Evolutionary conservation across 2,113 vertebrate genomes (phyloP).

Genomic region (Osmerus eperlanus): DNA sequence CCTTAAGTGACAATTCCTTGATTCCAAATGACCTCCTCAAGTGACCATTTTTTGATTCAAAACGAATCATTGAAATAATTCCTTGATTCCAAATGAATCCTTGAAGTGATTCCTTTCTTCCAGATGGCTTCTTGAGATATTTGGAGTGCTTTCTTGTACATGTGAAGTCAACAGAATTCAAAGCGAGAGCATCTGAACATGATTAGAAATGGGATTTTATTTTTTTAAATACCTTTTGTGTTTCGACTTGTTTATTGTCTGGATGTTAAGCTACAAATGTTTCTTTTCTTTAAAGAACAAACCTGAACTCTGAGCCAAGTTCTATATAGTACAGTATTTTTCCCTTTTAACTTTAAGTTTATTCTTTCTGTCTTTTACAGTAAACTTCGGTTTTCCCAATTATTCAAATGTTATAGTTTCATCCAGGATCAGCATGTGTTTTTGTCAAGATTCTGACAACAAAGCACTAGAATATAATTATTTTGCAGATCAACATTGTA

Average conservation of each 20-base stretch:
- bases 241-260: not conserved
- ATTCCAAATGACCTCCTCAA: no score
- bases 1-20: no score
- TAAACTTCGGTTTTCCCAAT: not conserved
- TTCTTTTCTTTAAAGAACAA: conserved; percentile 2
- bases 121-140: not conserved
- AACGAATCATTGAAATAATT: no score
- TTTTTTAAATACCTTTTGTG: not conserved
- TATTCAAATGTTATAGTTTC: not conserved
- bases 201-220: not conserved
- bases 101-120: no score
- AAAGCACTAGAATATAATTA: conserved; percentile 25
- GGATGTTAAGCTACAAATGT: not conserved
- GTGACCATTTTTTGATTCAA: no score
- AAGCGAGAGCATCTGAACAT: not conserved
- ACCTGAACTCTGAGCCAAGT: conserved; percentile 9
- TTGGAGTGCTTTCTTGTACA: not conserved
- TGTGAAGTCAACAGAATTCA: conserved; percentile 1
- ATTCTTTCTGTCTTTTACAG: not conserved
- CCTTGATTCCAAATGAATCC: no score
- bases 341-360: not conserved
- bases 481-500: conserved; percentile 46
- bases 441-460: conserved; percentile 9
- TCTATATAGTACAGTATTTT: not conserved
- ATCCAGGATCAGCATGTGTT: conserved; percentile 1